Evolutionary conservation across 2,797 vertebrate genomes (phyloP).

Genomic region (Pangasius larnaudii): DNA sequence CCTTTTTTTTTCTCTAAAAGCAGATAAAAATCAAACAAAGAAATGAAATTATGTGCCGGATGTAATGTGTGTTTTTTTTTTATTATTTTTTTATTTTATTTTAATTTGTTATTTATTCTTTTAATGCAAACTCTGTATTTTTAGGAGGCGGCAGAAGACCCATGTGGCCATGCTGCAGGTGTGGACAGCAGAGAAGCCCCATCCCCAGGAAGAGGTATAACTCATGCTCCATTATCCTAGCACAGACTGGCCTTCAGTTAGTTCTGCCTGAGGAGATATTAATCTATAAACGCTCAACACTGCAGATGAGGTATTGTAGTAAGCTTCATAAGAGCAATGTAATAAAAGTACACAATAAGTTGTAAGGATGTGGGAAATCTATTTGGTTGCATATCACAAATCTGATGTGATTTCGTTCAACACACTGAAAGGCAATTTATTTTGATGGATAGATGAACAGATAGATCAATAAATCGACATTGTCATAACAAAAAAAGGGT

Average conservation of each 20-base stretch:
- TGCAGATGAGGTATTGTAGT: background rate
- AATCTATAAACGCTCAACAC: background rate
- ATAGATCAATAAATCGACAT: background rate
- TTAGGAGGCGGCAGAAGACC: slow-evolving; percentile 89
- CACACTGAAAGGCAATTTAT: background rate
- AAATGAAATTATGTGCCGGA: background rate
- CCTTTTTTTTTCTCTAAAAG: background rate
- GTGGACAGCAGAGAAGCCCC: slow-evolving; percentile 95
- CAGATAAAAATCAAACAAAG: background rate
- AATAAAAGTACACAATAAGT: no score
- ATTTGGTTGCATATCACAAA: background rate
- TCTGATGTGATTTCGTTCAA: background rate
- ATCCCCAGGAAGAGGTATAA: slow-evolving; percentile 94
- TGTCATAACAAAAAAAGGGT: background rate
- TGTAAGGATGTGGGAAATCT: background rate
- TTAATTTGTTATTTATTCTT: background rate
- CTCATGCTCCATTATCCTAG: background rate
- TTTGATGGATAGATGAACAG: background rate
- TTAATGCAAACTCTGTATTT: slow-evolving; percentile 14
- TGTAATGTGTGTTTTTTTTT: background rate
- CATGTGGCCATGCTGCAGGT: slow-evolving; percentile 94
- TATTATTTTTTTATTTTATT: background rate
- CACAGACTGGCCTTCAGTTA: background rate
- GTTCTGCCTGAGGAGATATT: background rate
- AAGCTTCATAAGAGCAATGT: background rate